Base-by-base conservation (phyloP, 2,888 invertebrate species). In the Tribolium freemani region DNA sequence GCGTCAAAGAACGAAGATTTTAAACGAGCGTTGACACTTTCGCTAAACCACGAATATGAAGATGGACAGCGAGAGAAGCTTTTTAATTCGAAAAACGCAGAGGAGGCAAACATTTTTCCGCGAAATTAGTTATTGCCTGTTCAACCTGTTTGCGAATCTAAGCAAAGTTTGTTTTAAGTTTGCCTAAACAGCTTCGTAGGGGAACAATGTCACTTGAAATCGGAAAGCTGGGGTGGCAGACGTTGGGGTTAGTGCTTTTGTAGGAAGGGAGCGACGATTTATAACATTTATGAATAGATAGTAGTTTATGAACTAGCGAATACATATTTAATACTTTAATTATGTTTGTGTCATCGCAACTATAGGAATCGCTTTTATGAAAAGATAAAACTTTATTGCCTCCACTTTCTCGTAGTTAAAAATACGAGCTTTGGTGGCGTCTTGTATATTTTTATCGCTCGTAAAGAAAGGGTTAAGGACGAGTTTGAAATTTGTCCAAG, bases 401-500 rank as follows among this genome's bases (percentile, higher is more conserved):
- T 68, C n/a, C 53, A 1, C 11, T 56, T 45, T 69, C 46, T 16
- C 54, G 53, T 71, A 72, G 73, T 76, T 76, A 73, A 76, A 76
- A 76, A 75, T 74, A 66, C 69, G 53, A 63, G 63, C 31, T 71
- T 20, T 6, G 9, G n/a, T n/a, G n/a, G 16, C 58, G 13, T 10
- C 60, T 68, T 69, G 69, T 69, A 58, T 66, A 54, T 69, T 69
- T 76, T 77, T 77, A 77, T 76, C 61, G 76, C 68, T 73, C 77
- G 71, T 77, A 77, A 76, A 77, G 68, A 50, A 71, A 74, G 75
- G 75, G 77, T 76, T 77, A 75, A 13, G n/a, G 63, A 30, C 6
- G 69, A 73, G 58, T 77, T 77, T 73, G 21, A 48, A 71, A 67
- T 74, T 71, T 69, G 58, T 67, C 67, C 68, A 48, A 67, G 61